Evolutionary conservation across 30 jellyfish, hydroid and myxozoan genomes (phyloP).

Genomic region (Phacellophora camtschatica): DNA sequence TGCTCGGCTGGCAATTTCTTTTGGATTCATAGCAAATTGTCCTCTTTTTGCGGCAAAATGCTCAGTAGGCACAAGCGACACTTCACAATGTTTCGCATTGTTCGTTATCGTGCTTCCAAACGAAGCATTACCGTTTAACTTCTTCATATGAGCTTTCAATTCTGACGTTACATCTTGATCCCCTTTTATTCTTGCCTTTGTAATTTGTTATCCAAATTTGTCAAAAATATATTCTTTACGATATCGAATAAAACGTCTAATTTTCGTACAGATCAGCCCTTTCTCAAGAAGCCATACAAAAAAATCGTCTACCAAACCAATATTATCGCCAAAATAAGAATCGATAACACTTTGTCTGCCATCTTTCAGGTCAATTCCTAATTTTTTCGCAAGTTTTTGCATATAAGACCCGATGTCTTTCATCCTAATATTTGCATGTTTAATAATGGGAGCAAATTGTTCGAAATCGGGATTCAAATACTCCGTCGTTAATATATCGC

Average conservation of each 20-base stretch:
- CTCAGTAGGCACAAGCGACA: no score
- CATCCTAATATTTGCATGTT: neutral
- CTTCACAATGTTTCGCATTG: neutral
- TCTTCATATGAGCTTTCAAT: neutral
- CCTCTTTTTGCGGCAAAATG: neutral
- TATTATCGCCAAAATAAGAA: neutral
- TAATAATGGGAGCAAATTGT: slow-evolving; percentile 30
- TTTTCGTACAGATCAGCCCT: neutral
- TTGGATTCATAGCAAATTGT: neutral
- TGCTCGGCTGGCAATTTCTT: neutral
- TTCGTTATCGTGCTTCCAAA: neutral
- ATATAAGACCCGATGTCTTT: slow-evolving; percentile 17
- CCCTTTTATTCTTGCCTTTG: neutral
- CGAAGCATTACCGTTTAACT: neutral
- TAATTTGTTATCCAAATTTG: neutral
- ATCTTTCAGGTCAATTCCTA: neutral
- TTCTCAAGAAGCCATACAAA: neutral
- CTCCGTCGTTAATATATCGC: neutral
- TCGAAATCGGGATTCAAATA: neutral
- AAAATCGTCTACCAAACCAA: neutral
- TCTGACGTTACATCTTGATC: neutral
- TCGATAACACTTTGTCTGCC: slow-evolving; percentile 11
- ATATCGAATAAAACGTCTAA: neutral
- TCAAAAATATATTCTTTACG: neutral
- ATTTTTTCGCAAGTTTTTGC: neutral